Evolutionary conservation across 2,888 invertebrate genomes (phyloP), one percentile per base, ranked within the genome.

Genomic region (Drosophila meridiana): DNA sequence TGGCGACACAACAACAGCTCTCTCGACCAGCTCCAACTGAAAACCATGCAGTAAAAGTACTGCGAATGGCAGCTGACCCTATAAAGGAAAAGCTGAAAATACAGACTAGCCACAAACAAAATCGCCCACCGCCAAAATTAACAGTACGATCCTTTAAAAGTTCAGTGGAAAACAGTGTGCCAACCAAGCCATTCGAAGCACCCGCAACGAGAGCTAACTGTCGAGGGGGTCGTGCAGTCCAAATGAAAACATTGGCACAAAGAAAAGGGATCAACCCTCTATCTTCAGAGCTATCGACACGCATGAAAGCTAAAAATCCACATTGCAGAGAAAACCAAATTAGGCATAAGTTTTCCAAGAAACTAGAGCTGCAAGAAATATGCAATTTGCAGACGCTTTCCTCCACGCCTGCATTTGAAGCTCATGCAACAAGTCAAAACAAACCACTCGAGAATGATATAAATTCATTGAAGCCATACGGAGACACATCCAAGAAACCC

Each of bases 221-320:
- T 30, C 40, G n/a, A 50, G 68, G 58, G 2, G 82, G 69, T 3
- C 87, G 87, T 7, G 74, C 52, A 5, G 55, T 59, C 6, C 84
- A 87, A 34, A 75, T 76, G 9, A 89, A 80, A 55, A 7, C 42
- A 2, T 20, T 28, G 3, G 40, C 47, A 30, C 45, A 26, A 3
- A 55, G 11, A 32, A 11, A 14, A 2, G 4, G n/a, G 0, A 52
- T 63, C 14, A 48, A 20, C 1, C 57, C 48, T 6, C 13, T 20
- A 5, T 14, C 50, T 0, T 48, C 69, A 0, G 50, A 70, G 9
- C 59, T 76, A 0, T 52, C 83, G 1, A 56, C 14, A 6, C 67
- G 73, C 3, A 80, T 89, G 76, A 89, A 85, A 60, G 28, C 70
- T 8, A 70, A 63, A 30, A 87, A 78, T 48, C 5, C 47, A 7